phyloP scores from a whole-genome alignment of 2,113 vertebrate genomes.

The Nyctereutes procyonoides region DNA sequence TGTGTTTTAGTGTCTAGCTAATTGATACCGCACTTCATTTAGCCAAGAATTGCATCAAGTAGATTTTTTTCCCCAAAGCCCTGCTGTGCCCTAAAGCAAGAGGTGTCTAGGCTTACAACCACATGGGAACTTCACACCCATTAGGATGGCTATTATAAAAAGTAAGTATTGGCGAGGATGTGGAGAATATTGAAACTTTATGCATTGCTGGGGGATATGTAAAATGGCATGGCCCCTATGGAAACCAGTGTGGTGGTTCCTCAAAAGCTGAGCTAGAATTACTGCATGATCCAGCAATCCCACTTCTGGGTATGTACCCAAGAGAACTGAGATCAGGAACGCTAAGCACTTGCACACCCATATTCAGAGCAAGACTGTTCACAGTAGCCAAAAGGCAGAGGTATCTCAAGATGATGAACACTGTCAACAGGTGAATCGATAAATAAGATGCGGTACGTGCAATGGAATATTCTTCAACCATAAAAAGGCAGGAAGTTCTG shows the following conservation, averaged over 20 bases:
- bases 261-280: background rate
- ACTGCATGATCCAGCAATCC: background rate
- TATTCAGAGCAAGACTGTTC: background rate
- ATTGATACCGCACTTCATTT: background rate
- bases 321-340: background rate
- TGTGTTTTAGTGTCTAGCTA: background rate
- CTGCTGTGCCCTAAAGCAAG: background rate
- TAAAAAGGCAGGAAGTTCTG: background rate
- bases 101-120: background rate
- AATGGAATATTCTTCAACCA: background rate
- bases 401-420: background rate
- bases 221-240: background rate
- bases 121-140: background rate
- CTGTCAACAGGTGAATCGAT: background rate
- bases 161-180: background rate
- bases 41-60: background rate
- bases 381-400: background rate
- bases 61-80: background rate
- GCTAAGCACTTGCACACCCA: background rate
- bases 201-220: background rate
- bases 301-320: background rate
- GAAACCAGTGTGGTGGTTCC: background rate
- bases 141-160: background rate
- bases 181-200: background rate
- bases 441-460: fast-evolving